Conservation (phyloP, 1,140 invertebrate genomes). For the Doryteuthis pealeii region DNA sequence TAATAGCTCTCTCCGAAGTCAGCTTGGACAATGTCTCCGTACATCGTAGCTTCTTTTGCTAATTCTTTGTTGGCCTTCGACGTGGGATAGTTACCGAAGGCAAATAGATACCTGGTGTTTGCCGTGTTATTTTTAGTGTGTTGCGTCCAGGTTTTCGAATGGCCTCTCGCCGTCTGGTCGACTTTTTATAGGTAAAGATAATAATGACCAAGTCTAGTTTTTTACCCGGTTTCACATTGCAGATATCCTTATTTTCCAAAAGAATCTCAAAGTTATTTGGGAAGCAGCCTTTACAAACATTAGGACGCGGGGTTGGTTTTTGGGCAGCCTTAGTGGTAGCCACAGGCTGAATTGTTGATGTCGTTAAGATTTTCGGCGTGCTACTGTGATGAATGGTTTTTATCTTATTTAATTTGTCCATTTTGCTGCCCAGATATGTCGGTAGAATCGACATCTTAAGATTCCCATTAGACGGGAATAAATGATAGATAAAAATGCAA, state of each 20-base stretch:
- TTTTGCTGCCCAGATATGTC: no score
- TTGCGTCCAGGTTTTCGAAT: constrained; percentile 31
- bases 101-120: constrained; percentile 24
- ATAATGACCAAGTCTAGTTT: constrained; percentile 20
- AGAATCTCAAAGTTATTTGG: neutral
- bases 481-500: no score
- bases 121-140: constrained; percentile 29
- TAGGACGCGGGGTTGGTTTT: neutral
- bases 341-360: no score
- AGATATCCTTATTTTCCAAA: neutral
- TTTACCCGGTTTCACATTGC: neutral
- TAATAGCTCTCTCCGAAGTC: constrained; percentile 76
- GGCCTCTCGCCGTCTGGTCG: constrained; percentile 9
- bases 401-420: no score
- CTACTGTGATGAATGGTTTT: no score
- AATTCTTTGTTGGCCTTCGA: neutral
- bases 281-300: neutral
- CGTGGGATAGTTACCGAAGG: constrained; percentile 21
- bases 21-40: constrained; percentile 75
- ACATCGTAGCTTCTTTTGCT: constrained; percentile 64
- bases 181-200: constrained; percentile 18
- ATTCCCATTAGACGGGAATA: no score
- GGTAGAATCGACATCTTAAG: no score
- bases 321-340: no score
- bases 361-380: no score